Base-by-base conservation (phyloP, 1,140 invertebrate genomes). In the Zaprionus davidi region DNA sequence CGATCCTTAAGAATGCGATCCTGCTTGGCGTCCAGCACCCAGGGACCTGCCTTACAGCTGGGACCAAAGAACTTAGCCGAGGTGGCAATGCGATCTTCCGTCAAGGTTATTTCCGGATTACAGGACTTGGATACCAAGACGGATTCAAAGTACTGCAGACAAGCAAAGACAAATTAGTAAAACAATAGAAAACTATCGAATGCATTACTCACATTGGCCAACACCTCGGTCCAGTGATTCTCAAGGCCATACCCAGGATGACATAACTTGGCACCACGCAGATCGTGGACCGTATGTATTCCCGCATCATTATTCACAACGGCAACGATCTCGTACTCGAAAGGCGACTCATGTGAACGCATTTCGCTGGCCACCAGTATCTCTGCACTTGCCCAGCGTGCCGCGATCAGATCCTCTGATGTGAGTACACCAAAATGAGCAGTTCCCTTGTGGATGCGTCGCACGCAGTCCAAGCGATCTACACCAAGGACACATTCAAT, bases 371-470 rank as follows among this genome's bases (percentile, higher is more conserved):
- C 96, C 31, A 97, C 93, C 58, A 96, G 91, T 28, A 96, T 93
- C 68, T 96, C 94, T 0, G 95, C 93, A 77, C 95, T 93, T 9
- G 94, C 94, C 94, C 95, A 95, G 11, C 94, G 94, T 9, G 96
- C 96, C 2, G 96, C 95, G 22, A 97, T 94, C 49, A 97, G 93
- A 93, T 98, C 97, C 92, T 97, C 97, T 0, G 97, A 95, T 71
- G 96, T 96, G 72, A 97, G 94, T 2, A 97, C 95, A 1, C 96
- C 96, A 81, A 98, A 96, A 93, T 98, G 97, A 11, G 96, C 97
- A 12, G 95, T 94, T 17, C 95, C 95, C 81, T 95, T 95, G 38
- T 94, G 93, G 70, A 98, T 95, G 71, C 95, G 93, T 57, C 96
- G 93, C 75, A 98, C 94, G 91, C 97, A 98, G 72, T 96, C 95